Percentiles rank a stretch among this genome's conserved stretches.
phyloP scores from a whole-genome alignment of 1,140 invertebrate species.

The Trinorchestia longiramus region DNA sequence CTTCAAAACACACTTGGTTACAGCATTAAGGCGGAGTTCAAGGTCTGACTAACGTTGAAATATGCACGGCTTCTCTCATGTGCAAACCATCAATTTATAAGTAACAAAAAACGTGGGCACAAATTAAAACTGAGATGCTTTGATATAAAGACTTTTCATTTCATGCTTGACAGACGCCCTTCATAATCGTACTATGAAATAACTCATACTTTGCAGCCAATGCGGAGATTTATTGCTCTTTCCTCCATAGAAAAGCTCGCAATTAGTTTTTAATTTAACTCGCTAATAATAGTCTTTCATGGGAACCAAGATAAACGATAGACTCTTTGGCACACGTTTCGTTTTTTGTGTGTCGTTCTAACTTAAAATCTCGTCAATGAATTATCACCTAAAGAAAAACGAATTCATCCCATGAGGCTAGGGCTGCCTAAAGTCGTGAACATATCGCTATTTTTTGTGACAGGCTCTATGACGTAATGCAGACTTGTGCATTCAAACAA shows the following conservation, averaged over 20 bases:
- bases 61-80: background rate
- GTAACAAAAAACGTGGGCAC: background rate
- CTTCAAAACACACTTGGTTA: background rate
- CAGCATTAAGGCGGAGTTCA: background rate
- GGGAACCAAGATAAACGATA: conserved; percentile 20
- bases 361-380: background rate
- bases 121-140: background rate
- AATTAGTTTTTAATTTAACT: conserved; percentile 31
- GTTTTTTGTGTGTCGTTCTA: background rate
- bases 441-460: background rate
- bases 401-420: background rate
- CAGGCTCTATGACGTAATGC: background rate
- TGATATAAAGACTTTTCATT: background rate
- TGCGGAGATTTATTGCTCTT: background rate
- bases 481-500: background rate
- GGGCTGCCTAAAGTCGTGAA: background rate
- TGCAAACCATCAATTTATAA: background rate
- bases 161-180: background rate
- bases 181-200: background rate
- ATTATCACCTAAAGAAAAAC: background rate
- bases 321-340: background rate
- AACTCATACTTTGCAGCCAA: background rate
- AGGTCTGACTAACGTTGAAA: background rate
- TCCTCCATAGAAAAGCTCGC: background rate
- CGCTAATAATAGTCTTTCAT: conserved; percentile 32